These are phyloP conservation scores for Rapana venosa DNA, from an alignment of 2,888 invertebrate species.

Conservation along the genomic window DNA sequence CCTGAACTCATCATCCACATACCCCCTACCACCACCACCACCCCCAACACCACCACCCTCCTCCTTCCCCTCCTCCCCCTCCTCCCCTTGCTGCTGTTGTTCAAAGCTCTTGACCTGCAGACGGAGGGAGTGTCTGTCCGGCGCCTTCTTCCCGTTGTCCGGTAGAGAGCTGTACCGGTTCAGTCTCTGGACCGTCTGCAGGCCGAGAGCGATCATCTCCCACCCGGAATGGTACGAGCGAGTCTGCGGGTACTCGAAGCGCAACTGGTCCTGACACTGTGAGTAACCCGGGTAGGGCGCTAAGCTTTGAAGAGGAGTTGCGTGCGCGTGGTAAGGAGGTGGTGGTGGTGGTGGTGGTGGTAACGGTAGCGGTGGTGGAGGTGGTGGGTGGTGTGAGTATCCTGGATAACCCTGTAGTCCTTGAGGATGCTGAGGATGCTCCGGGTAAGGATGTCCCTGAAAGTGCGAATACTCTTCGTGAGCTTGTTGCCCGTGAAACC, in stretches of 20 bases:
- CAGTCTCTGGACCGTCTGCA: neutral
- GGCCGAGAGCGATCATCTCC: neutral
- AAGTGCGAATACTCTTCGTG: neutral
- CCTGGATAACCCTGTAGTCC: too few relatives aligned
- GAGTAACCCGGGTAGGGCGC: too few relatives aligned
- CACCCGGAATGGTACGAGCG: neutral
- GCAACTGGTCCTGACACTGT: too few relatives aligned
- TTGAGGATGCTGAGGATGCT: too few relatives aligned
- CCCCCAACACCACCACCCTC: neutral
- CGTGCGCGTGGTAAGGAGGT: too few relatives aligned
- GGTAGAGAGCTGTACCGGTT: neutral
- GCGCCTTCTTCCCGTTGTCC: slow-evolving; percentile 22
- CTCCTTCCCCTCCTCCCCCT: neutral
- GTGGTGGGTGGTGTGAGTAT: too few relatives aligned
- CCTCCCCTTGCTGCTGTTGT: too few relatives aligned
- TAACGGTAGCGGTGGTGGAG: too few relatives aligned
- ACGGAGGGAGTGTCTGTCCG: neutral
- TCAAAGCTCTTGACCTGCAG: too few relatives aligned
- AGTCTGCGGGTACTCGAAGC: too few relatives aligned
- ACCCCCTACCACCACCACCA: neutral
- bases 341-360: too few relatives aligned
- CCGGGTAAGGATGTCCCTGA: neutral
- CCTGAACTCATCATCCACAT: neutral
- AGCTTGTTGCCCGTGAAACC: neutral
- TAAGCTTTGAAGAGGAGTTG: too few relatives aligned